Base-by-base conservation (phyloP, 2,888 invertebrate species). In the Scaeva pyrastri region DNA sequence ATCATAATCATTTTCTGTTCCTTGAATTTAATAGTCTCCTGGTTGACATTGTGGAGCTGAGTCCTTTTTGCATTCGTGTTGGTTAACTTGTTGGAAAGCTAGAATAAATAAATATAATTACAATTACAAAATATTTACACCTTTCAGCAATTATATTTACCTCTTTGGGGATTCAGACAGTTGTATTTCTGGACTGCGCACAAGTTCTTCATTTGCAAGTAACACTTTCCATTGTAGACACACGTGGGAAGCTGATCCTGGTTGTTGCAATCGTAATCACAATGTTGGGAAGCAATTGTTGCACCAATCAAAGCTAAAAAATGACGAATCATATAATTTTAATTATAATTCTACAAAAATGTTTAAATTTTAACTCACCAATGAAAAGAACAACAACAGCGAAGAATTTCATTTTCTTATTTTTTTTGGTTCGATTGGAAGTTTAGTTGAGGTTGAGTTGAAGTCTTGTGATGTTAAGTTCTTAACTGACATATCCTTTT, bases 11-110 rank as follows among this genome's bases (percentile, higher is more conserved):
- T 39, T 10, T 10, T 39, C 16, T 16, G 10, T 10, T 16, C 3
- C 0, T 10, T 48, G 1, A 50, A 21, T 26, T 48, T 60, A 76
- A 36, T 68, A 76, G 23, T 76, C 76, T 58, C 76, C 76, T 2
- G n/a, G 48, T 26, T 68, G 68, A 16, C 76, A 76, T 12, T 14
- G 43, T 48, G 76, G 76, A 14, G 76, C 58, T 68, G 76, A 11
- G 10, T 68, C 76, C 50, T 50, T 23, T 16, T 12, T 23, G 58
- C 76, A 76, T 8, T 60, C 58, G 19, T 36, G 68, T 12, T 60
- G 56, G 11, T 76, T 58, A n/a, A 76, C 58, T 41, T 68, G 58
- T 4, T 58, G 76, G 76, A 76, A 76, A 10, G 76, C 76, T 76
- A 23, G 3, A 39, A 31, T 2, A 36, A 66, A 60, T n/a, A 10